phyloP scores from a whole-genome alignment of 64 coral and sea anemone species.

The Actinia tenebrosa region DNA sequence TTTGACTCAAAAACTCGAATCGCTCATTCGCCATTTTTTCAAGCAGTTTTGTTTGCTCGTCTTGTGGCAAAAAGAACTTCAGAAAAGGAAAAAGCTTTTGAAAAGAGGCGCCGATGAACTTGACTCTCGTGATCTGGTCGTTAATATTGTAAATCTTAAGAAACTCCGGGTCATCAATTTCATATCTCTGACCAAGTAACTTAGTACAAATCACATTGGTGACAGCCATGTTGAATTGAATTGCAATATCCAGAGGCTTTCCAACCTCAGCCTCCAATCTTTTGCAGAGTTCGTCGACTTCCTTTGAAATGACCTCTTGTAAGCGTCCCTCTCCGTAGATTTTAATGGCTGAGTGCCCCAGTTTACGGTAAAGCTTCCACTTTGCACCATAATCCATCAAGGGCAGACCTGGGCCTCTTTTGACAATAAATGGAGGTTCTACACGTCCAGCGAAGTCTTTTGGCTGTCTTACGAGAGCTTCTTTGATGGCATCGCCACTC shows the following conservation, averaged over 20 bases:
- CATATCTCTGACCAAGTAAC: slow-evolving; percentile 30
- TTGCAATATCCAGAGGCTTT: slow-evolving; percentile 15
- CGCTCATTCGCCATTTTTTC: slow-evolving; percentile 18
- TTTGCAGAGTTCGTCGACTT: slow-evolving; percentile 29
- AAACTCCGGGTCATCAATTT: slow-evolving; percentile 58
- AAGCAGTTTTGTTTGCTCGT: neutral
- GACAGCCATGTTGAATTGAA: slow-evolving; percentile 28
- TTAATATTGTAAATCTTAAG: slow-evolving; percentile 7
- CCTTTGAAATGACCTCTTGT: slow-evolving; percentile 10
- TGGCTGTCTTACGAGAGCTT: slow-evolving; percentile 10
- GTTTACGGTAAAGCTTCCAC: slow-evolving; percentile 29
- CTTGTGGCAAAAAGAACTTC: neutral
- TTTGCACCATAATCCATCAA: slow-evolving; percentile 13
- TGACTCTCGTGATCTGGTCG: neutral
- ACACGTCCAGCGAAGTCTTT: neutral
- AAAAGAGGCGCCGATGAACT: neutral
- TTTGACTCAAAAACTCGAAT: slow-evolving; percentile 5
- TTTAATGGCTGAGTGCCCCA: slow-evolving; percentile 18
- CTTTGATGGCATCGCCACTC: slow-evolving; percentile 6
- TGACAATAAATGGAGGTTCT: neutral
- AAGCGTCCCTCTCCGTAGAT: slow-evolving; percentile 11
- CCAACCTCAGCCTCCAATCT: neutral
- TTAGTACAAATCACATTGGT: slow-evolving; percentile 53
- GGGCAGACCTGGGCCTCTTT: neutral
- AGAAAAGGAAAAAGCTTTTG: slow-evolving; percentile 25